These are phyloP conservation scores for Apoda limacodes DNA, from an alignment of 2,888 invertebrate species.

Conservation along the genomic window DNA sequence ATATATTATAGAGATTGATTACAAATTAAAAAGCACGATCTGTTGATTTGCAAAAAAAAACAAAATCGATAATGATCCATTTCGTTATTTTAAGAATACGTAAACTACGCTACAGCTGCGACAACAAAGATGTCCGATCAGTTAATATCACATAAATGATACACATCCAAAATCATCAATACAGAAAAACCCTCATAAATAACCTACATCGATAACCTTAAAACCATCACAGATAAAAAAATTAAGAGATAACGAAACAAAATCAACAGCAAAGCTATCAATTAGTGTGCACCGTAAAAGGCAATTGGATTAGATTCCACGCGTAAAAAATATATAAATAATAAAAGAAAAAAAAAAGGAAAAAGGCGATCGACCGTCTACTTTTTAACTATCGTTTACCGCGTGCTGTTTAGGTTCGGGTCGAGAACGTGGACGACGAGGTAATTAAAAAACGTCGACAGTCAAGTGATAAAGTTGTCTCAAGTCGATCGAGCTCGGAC, in stretches of 20 bases:
- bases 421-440: constrained; percentile 19
- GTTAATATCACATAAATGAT: too few relatives aligned
- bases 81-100: too few relatives aligned
- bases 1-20: too few relatives aligned
- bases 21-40: too few relatives aligned
- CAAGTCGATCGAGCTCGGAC: too few relatives aligned
- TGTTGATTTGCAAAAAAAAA: too few relatives aligned
- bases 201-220: constrained; percentile 22
- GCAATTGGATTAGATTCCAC: constrained; percentile 40
- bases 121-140: too few relatives aligned
- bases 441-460: constrained; percentile 28
- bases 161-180: too few relatives aligned
- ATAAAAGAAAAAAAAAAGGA: constrained; percentile 22
- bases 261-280: constrained; percentile 48
- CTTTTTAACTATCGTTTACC: constrained; percentile 60
- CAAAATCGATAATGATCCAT: too few relatives aligned
- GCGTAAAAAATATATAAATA: constrained; percentile 27
- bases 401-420: constrained; percentile 38
- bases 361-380: constrained; percentile 39
- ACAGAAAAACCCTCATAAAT: too few relatives aligned
- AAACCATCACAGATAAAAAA: constrained; percentile 19
- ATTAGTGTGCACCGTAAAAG: constrained; percentile 46
- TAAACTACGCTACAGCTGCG: too few relatives aligned
- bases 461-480: constrained; percentile 40
- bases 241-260: constrained; percentile 28